Conservation (phyloP, 2,888 invertebrate species). For the Cephus nigrinus region DNA sequence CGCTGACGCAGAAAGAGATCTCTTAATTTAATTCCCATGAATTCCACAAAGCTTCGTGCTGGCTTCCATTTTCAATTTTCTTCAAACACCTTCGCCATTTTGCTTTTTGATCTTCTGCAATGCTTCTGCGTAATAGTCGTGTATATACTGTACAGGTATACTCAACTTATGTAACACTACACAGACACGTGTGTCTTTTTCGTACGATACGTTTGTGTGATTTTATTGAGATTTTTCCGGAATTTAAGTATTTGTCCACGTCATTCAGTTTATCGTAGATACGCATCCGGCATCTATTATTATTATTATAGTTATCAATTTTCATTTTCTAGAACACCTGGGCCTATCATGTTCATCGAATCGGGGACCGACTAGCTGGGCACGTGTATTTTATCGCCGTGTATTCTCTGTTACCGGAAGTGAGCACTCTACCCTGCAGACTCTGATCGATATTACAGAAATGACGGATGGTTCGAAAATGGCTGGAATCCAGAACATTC, state of each 20-base stretch:
- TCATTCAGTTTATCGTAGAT: not conserved
- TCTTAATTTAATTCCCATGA: not conserved
- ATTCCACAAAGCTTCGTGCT: not conserved
- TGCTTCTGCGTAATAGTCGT: not conserved
- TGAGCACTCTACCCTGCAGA: not conserved
- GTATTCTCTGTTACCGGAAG: not conserved
- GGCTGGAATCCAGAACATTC: not conserved
- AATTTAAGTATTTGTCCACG: not conserved
- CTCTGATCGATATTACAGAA: not conserved
- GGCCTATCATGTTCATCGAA: not conserved
- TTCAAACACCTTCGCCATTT: not conserved
- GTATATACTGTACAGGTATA: not conserved
- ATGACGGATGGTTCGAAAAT: not conserved
- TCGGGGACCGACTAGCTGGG: not conserved
- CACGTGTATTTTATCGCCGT: not conserved
- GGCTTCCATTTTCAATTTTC: not conserved
- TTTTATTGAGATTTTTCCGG: not conserved
- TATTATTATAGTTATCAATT: not conserved
- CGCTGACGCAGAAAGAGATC: not conserved
- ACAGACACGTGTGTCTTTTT: not conserved
- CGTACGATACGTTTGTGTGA: not conserved
- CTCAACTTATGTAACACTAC: not conserved
- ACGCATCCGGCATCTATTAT: not conserved
- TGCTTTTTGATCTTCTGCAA: not conserved
- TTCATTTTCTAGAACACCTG: not conserved